Percentiles rank a stretch among this genome's conserved stretches.
Evolutionary conservation across 2,113 vertebrate species (phyloP).

Genomic region (Anoplopoma fimbria): DNA sequence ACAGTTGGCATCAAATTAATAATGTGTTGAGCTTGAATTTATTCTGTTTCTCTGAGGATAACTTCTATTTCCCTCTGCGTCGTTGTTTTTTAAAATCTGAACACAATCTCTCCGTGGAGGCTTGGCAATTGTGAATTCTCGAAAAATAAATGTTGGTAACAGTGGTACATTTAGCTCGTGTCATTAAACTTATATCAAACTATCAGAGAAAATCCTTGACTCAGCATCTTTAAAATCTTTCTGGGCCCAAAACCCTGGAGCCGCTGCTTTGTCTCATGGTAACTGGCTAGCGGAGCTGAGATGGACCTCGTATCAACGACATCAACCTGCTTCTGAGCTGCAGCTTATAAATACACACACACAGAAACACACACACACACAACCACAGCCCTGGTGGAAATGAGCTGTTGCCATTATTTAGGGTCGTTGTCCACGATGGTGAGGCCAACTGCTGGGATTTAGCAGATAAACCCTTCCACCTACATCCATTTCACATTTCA

Average conservation of each 20-base stretch:
- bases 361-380: slow-evolving; percentile 14
- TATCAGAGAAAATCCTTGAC: slow-evolving; percentile 4
- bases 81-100: background rate
- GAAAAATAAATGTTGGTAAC: background rate
- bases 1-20: background rate
- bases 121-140: background rate
- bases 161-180: background rate
- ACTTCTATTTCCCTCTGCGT: background rate
- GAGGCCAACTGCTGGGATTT: slow-evolving; percentile 90
- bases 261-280: slow-evolving; percentile 3
- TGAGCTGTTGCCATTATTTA: slow-evolving; percentile 95
- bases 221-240: slow-evolving; percentile 4
- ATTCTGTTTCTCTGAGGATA: background rate
- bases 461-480: slow-evolving; percentile 89
- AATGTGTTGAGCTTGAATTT: background rate
- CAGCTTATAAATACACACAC: slow-evolving; percentile 82
- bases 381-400: slow-evolving; percentile 86
- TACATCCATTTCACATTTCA: slow-evolving; percentile 84
- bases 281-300: background rate
- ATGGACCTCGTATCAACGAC: slow-evolving; percentile 30
- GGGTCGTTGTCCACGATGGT: slow-evolving; percentile 90
- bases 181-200: background rate
- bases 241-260: background rate
- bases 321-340: slow-evolving; percentile 63
- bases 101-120: background rate